These are phyloP conservation scores for Poeciliopsis turneri DNA, from an alignment of 2,797 vertebrate species.

Conservation along the genomic window DNA sequence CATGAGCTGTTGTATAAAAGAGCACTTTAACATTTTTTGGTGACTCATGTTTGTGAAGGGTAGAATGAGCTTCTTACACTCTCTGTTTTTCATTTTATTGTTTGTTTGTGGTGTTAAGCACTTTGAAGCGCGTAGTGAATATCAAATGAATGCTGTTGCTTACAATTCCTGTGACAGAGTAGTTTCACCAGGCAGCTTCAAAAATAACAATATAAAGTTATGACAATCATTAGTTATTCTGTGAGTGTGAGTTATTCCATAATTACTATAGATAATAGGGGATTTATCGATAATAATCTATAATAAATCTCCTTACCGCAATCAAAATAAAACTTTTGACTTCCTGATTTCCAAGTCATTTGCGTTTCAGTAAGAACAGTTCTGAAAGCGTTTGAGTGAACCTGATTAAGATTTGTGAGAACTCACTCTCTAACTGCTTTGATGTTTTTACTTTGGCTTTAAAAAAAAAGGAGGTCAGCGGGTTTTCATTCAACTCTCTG, in stretches of 20 bases:
- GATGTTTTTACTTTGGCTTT: conserved; percentile 9
- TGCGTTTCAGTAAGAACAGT: conserved; percentile 25
- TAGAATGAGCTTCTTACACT: conserved; percentile 28
- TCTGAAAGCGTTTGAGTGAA: conserved; percentile 3
- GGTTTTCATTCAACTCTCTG: not conserved
- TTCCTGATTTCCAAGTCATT: conserved; percentile 40
- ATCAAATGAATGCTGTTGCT: conserved; percentile 24
- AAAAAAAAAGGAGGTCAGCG: not conserved
- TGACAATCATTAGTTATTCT: conserved; percentile 9
- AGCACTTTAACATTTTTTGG: conserved; percentile 18
- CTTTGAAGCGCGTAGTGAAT: conserved; percentile 34
- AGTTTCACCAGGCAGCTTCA: conserved; percentile 35
- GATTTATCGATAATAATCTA: conserved; percentile 9
- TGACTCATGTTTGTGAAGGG: conserved; percentile 12
- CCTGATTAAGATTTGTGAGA: conserved; percentile 13
- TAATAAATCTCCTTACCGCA: conserved; percentile 23
- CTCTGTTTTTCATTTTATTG: conserved; percentile 34
- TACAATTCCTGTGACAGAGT: conserved; percentile 16
- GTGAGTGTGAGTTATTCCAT: not conserved
- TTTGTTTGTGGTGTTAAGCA: conserved; percentile 17
- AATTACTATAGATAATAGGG: conserved; percentile 35
- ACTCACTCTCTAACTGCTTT: not conserved
- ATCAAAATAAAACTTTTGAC: conserved; percentile 41
- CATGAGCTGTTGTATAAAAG: conserved; percentile 15
- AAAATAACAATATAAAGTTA: conserved; percentile 14